These are phyloP conservation scores for Cosmia pyralina DNA, from an alignment of 2,888 invertebrate genomes.

Conservation along the genomic window DNA sequence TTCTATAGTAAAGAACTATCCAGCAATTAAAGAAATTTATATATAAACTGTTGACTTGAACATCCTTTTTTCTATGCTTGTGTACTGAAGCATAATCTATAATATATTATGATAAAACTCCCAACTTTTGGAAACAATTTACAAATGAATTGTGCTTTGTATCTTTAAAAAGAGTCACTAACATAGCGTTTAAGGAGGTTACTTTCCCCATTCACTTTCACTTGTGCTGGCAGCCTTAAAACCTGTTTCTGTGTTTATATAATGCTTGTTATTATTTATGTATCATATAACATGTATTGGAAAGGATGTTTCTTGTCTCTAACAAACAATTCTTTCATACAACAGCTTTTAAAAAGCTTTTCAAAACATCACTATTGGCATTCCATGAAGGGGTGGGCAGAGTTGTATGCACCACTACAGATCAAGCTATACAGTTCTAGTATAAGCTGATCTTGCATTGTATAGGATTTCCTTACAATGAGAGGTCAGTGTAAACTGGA, in stretches of 20 bases:
- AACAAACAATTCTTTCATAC: neutral
- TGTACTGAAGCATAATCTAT: neutral
- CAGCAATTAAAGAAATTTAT: too few relatives aligned
- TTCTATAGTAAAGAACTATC: too few relatives aligned
- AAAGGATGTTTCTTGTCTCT: neutral
- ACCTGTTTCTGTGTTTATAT: conserved; percentile 28
- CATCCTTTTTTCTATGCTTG: neutral
- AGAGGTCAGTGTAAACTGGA: too few relatives aligned
- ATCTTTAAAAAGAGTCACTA: neutral
- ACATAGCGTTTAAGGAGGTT: neutral
- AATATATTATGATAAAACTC: neutral
- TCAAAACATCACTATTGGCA: neutral
- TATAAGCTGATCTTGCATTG: too few relatives aligned
- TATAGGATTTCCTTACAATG: too few relatives aligned
- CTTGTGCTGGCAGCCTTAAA: conserved; percentile 11
- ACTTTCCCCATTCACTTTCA: conserved; percentile 30
- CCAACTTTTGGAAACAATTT: neutral
- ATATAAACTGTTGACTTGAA: neutral
- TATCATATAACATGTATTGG: conserved; percentile 5
- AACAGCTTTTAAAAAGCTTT: too few relatives aligned
- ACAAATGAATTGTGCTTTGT: neutral
- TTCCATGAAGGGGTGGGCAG: neutral
- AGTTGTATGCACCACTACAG: too few relatives aligned
- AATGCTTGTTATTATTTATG: conserved; percentile 33
- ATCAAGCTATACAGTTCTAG: too few relatives aligned